Evolutionary conservation across 2,113 vertebrate species (phyloP), one percentile per base, ranked within the genome.

Genomic region (Dasypus novemcinctus): DNA sequence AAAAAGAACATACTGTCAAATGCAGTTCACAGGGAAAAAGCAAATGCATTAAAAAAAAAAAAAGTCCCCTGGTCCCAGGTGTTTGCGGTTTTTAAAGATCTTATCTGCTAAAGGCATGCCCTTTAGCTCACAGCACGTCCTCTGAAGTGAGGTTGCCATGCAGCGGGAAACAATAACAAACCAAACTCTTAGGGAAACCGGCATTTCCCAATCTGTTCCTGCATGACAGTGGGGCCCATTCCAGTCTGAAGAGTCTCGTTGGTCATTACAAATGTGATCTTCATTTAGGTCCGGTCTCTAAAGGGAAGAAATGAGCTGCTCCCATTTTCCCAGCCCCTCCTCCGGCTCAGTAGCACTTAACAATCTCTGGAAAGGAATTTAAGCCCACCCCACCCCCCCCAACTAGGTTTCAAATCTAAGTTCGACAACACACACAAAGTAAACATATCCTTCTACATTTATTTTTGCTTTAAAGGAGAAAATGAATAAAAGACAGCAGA

Each of bases 391-490:
- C n/a, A 46, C 13, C 4, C 3, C 14, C 5, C 4, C 8, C 31
- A 52, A 59, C 79, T 2, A 23, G 83, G 59, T 95, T 97, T 97
- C 94, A 93, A 96, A 92, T 68, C 96, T 95, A 97, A 97, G 97
- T 97, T 96, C 93, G 97, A 98, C 84, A 59, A 29, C 15, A 93
- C 88, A 88, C 97, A 94, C 96, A 97, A 96, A 97, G 97, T 93
- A 95, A 97, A 98, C 94, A 97, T 80, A 95, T 91, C 95, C 59
- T 97, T 97, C 84, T 82, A 97, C 83, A 80, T 27, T 91, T 96
- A 85, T 94, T 87, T 87, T 64, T 96, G 87, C 97, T 97, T 97
- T 85, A 96, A 93, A 63, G 95, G 97, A 96, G 43, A 1, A 98
- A 97, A 97, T 91, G 85, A 97, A 96, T 18, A 43, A 31, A 66